These are phyloP conservation scores for Monochamus alternatus DNA, from an alignment of 2,888 invertebrate genomes.

Conservation along the genomic window DNA sequence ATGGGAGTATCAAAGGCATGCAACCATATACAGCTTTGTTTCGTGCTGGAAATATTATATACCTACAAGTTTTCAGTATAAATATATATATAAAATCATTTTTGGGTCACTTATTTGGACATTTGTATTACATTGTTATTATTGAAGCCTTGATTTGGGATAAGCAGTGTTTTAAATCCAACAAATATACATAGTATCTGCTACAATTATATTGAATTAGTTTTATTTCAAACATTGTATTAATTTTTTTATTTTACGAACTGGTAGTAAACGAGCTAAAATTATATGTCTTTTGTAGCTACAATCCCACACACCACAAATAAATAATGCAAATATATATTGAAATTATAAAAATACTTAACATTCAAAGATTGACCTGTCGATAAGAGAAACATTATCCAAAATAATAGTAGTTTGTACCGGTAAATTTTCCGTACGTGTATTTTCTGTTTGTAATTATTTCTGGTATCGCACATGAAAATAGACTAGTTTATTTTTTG, in stretches of 20 bases:
- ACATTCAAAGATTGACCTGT: background rate
- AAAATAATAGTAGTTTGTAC: background rate
- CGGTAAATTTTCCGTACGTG: background rate
- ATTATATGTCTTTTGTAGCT: conserved; percentile 16
- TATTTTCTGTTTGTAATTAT: background rate
- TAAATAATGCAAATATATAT: conserved; percentile 1
- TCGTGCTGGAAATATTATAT: too few species aligned
- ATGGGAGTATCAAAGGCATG: too few species aligned
- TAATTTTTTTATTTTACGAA: background rate
- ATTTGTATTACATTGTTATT: too few species aligned
- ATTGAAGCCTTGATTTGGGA: too few species aligned
- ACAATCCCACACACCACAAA: background rate
- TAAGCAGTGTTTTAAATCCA: too few species aligned
- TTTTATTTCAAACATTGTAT: background rate
- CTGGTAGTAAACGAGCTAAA: conserved; percentile 11
- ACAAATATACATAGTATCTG: too few species aligned
- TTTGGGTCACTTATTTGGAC: too few species aligned
- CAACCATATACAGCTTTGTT: too few species aligned
- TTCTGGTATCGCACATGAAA: background rate
- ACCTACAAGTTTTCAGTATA: too few species aligned
- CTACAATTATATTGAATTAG: too few species aligned
- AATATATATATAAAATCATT: too few species aligned
- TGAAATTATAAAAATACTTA: conserved; percentile 9
- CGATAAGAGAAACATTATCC: conserved; percentile 10
- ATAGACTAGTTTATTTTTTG: background rate